Percentiles rank a stretch among this genome's conserved stretches.
Conservation (phyloP, 2,888 invertebrate species). For the Trissolcus brochymenae region DNA sequence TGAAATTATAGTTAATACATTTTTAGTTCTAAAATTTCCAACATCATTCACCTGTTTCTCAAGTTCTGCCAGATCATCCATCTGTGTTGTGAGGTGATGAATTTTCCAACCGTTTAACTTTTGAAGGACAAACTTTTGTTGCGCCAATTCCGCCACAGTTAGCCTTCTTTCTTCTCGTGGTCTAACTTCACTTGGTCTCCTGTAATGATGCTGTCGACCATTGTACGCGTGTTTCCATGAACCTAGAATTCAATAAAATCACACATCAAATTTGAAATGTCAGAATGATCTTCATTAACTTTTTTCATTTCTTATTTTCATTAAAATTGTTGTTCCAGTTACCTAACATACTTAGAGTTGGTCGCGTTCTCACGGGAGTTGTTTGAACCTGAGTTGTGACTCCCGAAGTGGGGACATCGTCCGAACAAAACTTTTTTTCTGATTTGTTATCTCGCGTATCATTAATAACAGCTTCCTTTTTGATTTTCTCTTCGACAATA, state of each 20-base stretch:
- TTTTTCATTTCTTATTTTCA: conserved; percentile 1
- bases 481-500: conserved; percentile 78
- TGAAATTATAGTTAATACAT: not conserved
- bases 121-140: conserved; percentile 90
- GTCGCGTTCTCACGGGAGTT: conserved; percentile 65
- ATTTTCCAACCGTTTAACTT: conserved; percentile 97
- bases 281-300: not conserved
- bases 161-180: conserved; percentile 91
- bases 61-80: conserved; percentile 87
- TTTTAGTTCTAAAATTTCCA: conserved; percentile 4
- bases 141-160: conserved; percentile 91
- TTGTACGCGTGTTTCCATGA: conserved; percentile 71
- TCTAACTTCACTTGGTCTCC: conserved; percentile 85
- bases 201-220: conserved; percentile 71
- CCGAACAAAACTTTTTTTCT: conserved; percentile 64
- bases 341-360: conserved; percentile 71
- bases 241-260: conserved; percentile 16
- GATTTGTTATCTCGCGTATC: conserved; percentile 59
- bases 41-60: conserved; percentile 68
- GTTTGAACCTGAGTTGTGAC: conserved; percentile 57
- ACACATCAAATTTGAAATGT: not conserved
- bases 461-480: conserved; percentile 75
- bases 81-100: conserved; percentile 92
- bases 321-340: conserved; percentile 8
- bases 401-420: conserved; percentile 65